phyloP scores from a whole-genome alignment of 2,113 vertebrate genomes.

The Irena cyanogastra region DNA sequence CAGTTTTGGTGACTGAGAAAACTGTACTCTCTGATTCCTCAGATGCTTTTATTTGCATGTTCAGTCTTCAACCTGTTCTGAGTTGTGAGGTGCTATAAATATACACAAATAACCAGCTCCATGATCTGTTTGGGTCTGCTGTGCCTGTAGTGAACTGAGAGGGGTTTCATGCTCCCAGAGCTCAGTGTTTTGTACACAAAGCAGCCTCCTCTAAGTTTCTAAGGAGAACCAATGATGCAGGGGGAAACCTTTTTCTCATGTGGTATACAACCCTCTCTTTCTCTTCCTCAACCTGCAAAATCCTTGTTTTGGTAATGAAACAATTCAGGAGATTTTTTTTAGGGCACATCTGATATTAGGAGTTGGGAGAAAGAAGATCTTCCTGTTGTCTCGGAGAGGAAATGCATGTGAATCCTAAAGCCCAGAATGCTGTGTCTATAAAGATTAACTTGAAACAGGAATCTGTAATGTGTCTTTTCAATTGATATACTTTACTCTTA shows the following conservation, averaged over 20 bases:
- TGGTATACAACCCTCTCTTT: not conserved
- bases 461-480: not conserved
- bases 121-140: not conserved
- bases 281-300: not conserved
- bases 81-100: not conserved
- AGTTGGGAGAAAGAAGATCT: not conserved
- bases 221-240: not conserved
- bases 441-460: not conserved
- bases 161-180: not conserved
- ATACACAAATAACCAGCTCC: not conserved
- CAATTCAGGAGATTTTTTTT: not conserved
- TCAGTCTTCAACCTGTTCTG: not conserved
- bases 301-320: not conserved
- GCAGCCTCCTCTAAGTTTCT: not conserved
- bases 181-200: not conserved
- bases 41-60: not conserved
- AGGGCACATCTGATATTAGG: not conserved
- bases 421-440: not conserved
- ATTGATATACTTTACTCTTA: not conserved
- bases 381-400: not conserved
- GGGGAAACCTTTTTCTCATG: not conserved
- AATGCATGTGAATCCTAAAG: not conserved
- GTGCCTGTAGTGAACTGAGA: not conserved
- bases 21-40: not conserved
- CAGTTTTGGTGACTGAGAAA: not conserved